Percentiles rank a stretch among this genome's conserved stretches.
These are phyloP conservation scores for Chiloscyllium punctatum DNA, from an alignment of 2,797 vertebrate genomes.

Conservation along the genomic window DNA sequence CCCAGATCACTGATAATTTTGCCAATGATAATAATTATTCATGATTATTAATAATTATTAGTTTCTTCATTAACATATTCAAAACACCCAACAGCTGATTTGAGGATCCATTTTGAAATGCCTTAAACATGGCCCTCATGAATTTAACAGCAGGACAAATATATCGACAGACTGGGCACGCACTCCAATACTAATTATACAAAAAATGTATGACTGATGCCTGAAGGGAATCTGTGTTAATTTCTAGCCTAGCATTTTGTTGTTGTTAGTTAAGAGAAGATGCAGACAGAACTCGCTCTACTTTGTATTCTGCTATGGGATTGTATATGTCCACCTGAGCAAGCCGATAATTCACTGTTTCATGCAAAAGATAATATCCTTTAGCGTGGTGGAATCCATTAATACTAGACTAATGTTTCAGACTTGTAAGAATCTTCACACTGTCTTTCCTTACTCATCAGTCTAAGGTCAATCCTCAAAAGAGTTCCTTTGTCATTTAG, in stretches of 20 bases:
- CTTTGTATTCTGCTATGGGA: not conserved
- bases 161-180: not conserved
- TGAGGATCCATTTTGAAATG: not conserved
- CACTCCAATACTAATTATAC: not conserved
- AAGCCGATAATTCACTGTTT: not conserved
- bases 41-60: not conserved
- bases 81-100: not conserved
- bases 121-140: not conserved
- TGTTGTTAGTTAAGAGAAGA: not conserved
- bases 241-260: not conserved
- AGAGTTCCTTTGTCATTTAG: not conserved
- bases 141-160: not conserved
- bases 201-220: not conserved
- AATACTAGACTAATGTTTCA: not conserved
- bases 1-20: not conserved
- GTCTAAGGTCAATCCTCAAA: not conserved
- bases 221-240: not conserved
- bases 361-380: not conserved
- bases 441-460: conserved; percentile 1
- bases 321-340: not conserved
- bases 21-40: not conserved
- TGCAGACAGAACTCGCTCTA: not conserved
- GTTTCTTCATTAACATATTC: not conserved
- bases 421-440: not conserved
- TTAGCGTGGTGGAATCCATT: not conserved